These are phyloP conservation scores for Procambarus clarkii DNA, from an alignment of 1,140 invertebrate genomes.

Conservation along the genomic window DNA sequence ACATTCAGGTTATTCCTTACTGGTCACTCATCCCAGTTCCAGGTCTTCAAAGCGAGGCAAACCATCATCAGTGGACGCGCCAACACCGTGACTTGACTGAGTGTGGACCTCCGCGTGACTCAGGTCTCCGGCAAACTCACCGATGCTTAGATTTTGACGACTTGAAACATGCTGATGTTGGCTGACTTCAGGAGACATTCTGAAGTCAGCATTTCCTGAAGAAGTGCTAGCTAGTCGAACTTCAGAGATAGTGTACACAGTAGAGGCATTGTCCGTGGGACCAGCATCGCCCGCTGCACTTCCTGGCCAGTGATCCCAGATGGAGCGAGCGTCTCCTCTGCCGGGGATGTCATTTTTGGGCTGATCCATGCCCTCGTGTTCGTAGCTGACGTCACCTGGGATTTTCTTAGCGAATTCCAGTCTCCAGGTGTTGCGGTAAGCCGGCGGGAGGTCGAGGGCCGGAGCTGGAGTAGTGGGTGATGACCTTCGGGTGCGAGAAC, in stretches of 20 bases:
- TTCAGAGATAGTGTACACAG: background rate
- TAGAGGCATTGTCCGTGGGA: background rate
- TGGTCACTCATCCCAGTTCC: background rate
- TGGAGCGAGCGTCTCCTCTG: background rate
- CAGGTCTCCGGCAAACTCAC: no score
- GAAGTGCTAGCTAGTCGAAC: background rate
- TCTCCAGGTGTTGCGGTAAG: background rate
- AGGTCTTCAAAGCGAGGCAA: background rate
- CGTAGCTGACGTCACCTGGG: background rate
- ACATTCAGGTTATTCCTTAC: no score
- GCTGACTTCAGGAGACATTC: background rate
- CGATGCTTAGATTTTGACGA: no score
- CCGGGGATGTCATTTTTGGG: background rate
- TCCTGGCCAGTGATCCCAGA: background rate
- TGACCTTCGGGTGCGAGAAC: background rate
- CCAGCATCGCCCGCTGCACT: no score
- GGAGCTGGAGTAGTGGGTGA: background rate
- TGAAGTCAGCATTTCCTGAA: background rate
- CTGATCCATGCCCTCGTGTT: background rate
- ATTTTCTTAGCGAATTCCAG: background rate
- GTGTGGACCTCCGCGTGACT: no score
- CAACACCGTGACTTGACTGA: no score
- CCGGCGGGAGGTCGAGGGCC: background rate
- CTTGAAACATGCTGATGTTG: no score
- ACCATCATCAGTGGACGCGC: background rate